These are phyloP conservation scores for Cephalopholis sonnerati DNA, from an alignment of 2,113 vertebrate species.

Conservation along the genomic window DNA sequence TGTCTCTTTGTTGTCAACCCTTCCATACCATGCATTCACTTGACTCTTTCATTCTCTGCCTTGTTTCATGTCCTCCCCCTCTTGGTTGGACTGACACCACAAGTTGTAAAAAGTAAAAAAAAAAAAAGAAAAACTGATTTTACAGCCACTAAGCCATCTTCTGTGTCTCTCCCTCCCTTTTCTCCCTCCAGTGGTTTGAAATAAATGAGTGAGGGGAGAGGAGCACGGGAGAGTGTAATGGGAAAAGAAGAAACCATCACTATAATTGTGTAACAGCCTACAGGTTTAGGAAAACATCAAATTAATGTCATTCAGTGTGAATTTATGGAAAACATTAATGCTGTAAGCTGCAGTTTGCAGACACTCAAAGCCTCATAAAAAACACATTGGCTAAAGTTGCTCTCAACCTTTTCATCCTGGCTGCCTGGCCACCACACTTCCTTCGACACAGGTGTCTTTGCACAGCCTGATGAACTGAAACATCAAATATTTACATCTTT, in stretches of 20 bases:
- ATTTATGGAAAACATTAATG: slow-evolving; percentile 51
- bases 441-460: slow-evolving; percentile 25
- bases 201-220: slow-evolving; percentile 45
- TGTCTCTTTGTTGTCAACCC: slow-evolving; percentile 60
- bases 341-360: slow-evolving; percentile 31
- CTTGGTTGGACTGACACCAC: slow-evolving; percentile 51
- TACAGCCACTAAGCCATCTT: slow-evolving; percentile 56
- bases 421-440: background rate
- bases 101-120: slow-evolving; percentile 53
- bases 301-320: slow-evolving; percentile 41
- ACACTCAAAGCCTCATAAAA: slow-evolving; percentile 64
- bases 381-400: slow-evolving; percentile 68
- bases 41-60: slow-evolving; percentile 58
- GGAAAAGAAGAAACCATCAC: slow-evolving; percentile 29
- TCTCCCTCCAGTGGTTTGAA: slow-evolving; percentile 51
- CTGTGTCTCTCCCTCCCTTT: slow-evolving; percentile 44
- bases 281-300: slow-evolving; percentile 55
- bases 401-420: slow-evolving; percentile 8
- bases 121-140: slow-evolving; percentile 48
- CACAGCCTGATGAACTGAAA: slow-evolving; percentile 30
- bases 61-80: slow-evolving; percentile 57
- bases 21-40: slow-evolving; percentile 54
- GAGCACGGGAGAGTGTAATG: slow-evolving; percentile 18
- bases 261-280: slow-evolving; percentile 21
- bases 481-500: slow-evolving; percentile 47